Conservation (phyloP, 92 coral and sea anemone genomes). For the Porites rus region DNA sequence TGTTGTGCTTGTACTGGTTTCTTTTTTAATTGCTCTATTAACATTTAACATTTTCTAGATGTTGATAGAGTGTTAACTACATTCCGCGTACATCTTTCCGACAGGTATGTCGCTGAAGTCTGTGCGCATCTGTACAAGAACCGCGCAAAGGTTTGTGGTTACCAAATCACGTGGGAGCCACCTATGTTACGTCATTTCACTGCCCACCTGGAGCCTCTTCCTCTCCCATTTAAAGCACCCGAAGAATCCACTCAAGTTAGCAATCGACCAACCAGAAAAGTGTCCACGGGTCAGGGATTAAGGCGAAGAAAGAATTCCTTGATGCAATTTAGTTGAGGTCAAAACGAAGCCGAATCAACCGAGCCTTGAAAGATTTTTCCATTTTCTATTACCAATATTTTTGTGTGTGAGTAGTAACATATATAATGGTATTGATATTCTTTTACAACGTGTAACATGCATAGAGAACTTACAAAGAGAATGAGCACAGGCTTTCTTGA, state of each 20-base stretch:
- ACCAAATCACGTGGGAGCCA: constrained; percentile 74
- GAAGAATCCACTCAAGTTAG: constrained; percentile 10
- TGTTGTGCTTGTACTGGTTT: too few species aligned
- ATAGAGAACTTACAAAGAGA: too few species aligned
- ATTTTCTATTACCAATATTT: neutral
- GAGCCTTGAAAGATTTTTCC: neutral
- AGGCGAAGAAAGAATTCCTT: constrained; percentile 40
- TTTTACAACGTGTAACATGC: too few species aligned
- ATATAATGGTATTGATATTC: too few species aligned
- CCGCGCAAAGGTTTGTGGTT: constrained; percentile 63
- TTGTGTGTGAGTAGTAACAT: neutral
- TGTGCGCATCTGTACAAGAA: constrained; percentile 65
- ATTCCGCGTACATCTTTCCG: neutral
- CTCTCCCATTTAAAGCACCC: constrained; percentile 2
- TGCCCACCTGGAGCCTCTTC: constrained; percentile 72
- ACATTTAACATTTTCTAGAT: too few species aligned
- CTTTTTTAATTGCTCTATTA: too few species aligned
- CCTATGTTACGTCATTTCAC: constrained; percentile 77
- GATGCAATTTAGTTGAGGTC: constrained; percentile 39
- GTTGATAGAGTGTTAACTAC: too few species aligned
- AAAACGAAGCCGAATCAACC: neutral
- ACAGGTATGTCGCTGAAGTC: constrained; percentile 77
- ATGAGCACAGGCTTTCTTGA: too few species aligned
- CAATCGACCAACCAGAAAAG: constrained; percentile 9
- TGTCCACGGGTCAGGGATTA: constrained; percentile 41